Evolutionary conservation across 2,888 invertebrate genomes (phyloP).

Genomic region (Hypolimnas misippus): DNA sequence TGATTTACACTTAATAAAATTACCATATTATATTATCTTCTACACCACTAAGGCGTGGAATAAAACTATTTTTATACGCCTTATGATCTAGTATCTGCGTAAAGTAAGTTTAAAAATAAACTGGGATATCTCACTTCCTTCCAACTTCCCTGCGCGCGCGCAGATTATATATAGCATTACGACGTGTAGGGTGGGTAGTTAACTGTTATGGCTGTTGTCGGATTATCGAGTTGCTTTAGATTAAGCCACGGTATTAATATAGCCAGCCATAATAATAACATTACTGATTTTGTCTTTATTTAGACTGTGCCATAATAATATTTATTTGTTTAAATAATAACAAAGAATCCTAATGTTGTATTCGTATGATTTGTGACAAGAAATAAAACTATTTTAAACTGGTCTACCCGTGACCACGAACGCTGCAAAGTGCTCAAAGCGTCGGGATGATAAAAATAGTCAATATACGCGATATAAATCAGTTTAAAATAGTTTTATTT

Average conservation of each 20-base stretch:
- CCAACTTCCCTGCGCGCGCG: constrained; percentile 18
- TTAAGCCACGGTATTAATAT: not conserved
- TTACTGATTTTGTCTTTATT: not conserved
- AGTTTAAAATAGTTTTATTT: no score
- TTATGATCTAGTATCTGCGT: not conserved
- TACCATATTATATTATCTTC: no score
- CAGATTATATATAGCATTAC: constrained; percentile 32
- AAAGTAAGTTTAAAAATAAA: not conserved
- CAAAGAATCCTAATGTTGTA: no score
- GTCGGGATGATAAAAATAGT: no score
- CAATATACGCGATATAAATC: no score
- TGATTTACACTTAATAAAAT: no score
- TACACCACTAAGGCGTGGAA: not conserved
- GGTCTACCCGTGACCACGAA: no score
- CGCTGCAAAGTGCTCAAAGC: no score
- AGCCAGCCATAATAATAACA: not conserved
- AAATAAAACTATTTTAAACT: no score
- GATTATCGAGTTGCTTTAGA: constrained; percentile 7
- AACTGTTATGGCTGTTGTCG: constrained; percentile 9
- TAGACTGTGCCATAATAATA: no score
- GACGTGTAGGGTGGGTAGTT: constrained; percentile 11
- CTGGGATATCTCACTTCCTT: constrained; percentile 24
- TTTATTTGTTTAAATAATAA: no score
- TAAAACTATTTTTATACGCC: not conserved
- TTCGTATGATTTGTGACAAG: no score